A percentile compares a stretch with the other conserved stretches of the same genome.
phyloP scores from a whole-genome alignment of 2,113 vertebrate genomes.

The Chascanopsetta lugubris region DNA sequence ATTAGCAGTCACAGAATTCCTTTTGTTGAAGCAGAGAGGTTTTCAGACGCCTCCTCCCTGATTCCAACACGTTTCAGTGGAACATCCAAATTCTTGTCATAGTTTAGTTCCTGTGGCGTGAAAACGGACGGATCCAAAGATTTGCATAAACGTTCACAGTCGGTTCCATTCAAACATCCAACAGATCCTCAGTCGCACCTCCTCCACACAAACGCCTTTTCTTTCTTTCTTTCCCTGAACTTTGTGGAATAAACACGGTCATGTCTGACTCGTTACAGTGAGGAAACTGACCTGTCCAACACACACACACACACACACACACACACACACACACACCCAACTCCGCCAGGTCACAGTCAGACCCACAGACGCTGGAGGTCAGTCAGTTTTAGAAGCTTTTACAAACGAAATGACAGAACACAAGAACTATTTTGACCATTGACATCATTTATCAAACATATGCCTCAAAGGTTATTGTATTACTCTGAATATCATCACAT shows the following conservation, averaged over 20 bases:
- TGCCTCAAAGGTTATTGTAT: too few species aligned
- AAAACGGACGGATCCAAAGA: constrained; percentile 19
- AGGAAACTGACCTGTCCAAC: constrained; percentile 63
- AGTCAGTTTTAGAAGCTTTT: too few species aligned
- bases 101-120: constrained; percentile 19
- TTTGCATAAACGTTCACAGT: constrained; percentile 37
- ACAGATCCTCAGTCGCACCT: not conserved
- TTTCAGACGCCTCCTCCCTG: constrained; percentile 35
- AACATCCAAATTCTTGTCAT: constrained; percentile 29
- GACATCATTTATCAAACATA: too few species aligned
- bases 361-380: too few species aligned
- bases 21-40: not conserved
- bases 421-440: too few species aligned
- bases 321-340: constrained; percentile 50
- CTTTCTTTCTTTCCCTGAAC: constrained; percentile 26
- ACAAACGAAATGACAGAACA: too few species aligned
- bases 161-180: constrained; percentile 29
- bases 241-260: constrained; percentile 26
- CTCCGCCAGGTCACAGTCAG: constrained; percentile 31
- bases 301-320: constrained; percentile 60
- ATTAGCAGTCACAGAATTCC: not conserved
- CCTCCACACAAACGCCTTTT: not conserved
- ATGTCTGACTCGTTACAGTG: constrained; percentile 44
- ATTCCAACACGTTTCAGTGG: constrained; percentile 20
- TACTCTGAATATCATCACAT: too few species aligned